Base-by-base conservation (phyloP, 2,888 invertebrate genomes). In the Geotrupes spiniger region DNA sequence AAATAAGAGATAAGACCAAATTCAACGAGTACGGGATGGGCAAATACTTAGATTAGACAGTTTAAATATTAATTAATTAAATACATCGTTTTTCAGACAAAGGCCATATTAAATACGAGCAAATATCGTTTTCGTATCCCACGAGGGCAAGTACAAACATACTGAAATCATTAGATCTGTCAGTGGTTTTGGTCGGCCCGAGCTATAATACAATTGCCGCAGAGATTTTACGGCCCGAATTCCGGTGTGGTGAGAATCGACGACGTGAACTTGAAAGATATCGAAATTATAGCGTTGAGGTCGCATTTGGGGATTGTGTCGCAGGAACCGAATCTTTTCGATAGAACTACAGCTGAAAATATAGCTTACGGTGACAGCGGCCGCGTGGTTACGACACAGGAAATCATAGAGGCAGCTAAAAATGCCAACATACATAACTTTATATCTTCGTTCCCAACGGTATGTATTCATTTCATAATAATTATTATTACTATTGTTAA, bases 301-400 rank as follows among this genome's bases (percentile, higher is more conserved):
- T 78, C 82, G 31, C 85, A 90, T 54, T 80, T 95, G 95, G n/a
- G n/a, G n/a, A n/a, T n/a, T n/a, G n/a, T n/a, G n/a, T n/a, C n/a
- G n/a, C n/a, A n/a, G n/a, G n/a, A 96, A 65, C 96, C 94, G 0
- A 84, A 88, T 1, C 77, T 96, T 1, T 96, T 96, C 72, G 90
- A 92, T 69, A 79, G 89, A 47, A 88, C 89, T 4, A 92, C 96
- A 49, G 81, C 79, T 1, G 90, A 95, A 58, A 97, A 97, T 71
- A 95, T 97, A 57, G 87, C 89, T 0, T 96, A 96, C 65, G 96
- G 96, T 2, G 90, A 92, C 65, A 92, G 90, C 66, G 72, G 76
- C 0, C 73, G 85, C 9, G 67, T 66, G 3, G 82, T 87, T 1
- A 63, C 75, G 1, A 81, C 82, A 72, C 81, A 83, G 41, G 91